phyloP scores from a whole-genome alignment of 2,113 vertebrate genomes.

The Geococcyx californianus region DNA sequence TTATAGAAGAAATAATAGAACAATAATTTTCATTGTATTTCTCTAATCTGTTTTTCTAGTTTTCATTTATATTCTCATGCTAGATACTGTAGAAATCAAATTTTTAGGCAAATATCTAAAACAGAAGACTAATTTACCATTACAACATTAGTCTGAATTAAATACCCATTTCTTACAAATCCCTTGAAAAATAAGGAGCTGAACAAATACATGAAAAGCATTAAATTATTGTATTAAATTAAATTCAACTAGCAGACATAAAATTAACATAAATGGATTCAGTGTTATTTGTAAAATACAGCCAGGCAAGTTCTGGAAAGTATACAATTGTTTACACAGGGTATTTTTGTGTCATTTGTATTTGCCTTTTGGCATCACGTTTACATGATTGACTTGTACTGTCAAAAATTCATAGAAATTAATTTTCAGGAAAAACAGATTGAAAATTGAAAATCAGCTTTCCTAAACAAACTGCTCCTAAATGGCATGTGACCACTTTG shows the following conservation, averaged over 20 bases:
- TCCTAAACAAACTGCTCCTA: neutral
- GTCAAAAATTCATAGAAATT: neutral
- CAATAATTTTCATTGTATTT: neutral
- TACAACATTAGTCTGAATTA: neutral
- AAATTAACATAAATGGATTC: neutral
- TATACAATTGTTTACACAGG: neutral
- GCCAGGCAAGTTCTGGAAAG: neutral
- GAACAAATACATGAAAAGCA: neutral
- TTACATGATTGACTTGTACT: neutral
- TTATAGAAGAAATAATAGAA: neutral
- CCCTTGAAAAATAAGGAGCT: neutral
- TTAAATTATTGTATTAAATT: neutral
- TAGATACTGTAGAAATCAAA: neutral
- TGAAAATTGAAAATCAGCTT: neutral
- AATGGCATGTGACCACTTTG: neutral
- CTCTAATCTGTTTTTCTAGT: neutral
- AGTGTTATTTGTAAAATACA: neutral
- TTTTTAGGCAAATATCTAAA: neutral
- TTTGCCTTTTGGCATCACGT: neutral
- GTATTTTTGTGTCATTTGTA: neutral
- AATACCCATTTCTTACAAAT: conserved; percentile 6
- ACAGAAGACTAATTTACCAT: neutral
- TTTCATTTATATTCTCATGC: neutral
- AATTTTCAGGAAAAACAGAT: neutral
- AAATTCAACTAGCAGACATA: neutral